Evolutionary conservation across 2,113 vertebrate species (phyloP).

Genomic region (Eretmochelys imbricata): DNA sequence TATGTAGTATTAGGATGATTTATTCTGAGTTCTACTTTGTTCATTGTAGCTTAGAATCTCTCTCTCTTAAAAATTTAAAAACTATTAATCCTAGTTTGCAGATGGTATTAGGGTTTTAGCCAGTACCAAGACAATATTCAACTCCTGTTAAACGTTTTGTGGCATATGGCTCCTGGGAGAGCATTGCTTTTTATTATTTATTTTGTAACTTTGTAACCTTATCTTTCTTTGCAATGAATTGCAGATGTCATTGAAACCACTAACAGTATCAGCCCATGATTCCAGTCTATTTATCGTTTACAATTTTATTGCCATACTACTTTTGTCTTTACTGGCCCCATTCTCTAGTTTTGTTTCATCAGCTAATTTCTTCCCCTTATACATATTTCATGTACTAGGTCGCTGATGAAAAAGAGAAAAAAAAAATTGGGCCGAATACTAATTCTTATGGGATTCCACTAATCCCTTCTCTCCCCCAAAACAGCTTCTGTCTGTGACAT

Average conservation of each 20-base stretch:
- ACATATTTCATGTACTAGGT: slow-evolving; percentile 72
- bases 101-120: slow-evolving; percentile 22
- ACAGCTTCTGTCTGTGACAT: slow-evolving; percentile 67
- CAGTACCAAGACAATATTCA: not conserved
- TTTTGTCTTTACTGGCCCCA: slow-evolving; percentile 62
- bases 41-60: slow-evolving; percentile 8
- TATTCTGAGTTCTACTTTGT: slow-evolving; percentile 28
- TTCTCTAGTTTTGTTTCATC: slow-evolving; percentile 68
- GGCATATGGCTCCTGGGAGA: not conserved
- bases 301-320: slow-evolving; percentile 63
- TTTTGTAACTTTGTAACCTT: slow-evolving; percentile 37
- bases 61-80: not conserved
- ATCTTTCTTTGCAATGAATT: slow-evolving; percentile 54
- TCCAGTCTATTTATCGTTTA: slow-evolving; percentile 68
- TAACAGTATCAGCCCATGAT: slow-evolving; percentile 54
- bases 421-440: slow-evolving; percentile 53
- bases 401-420: slow-evolving; percentile 63
- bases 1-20: slow-evolving; percentile 2
- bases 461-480: slow-evolving; percentile 60
- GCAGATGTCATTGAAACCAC: slow-evolving; percentile 51
- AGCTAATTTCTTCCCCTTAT: slow-evolving; percentile 74
- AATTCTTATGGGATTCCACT: slow-evolving; percentile 52
- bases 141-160: not conserved
- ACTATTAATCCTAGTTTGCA: slow-evolving; percentile 23
- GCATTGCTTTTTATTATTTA: not conserved